These are phyloP conservation scores for Hydrozoanthus gracilis DNA, from an alignment of 92 coral and sea anemone species.

Conservation along the genomic window DNA sequence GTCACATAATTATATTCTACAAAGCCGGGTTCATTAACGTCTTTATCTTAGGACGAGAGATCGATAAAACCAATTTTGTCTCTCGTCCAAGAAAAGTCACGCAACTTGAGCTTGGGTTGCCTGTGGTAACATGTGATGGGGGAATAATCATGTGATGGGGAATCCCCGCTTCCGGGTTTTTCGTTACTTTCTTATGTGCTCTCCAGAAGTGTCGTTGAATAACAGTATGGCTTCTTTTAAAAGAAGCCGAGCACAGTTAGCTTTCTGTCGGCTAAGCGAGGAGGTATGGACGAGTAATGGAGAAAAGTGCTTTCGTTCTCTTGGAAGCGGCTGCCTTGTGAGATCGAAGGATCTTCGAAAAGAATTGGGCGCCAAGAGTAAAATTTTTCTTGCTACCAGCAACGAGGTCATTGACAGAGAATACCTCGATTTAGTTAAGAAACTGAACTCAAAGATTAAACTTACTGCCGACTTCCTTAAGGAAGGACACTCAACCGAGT, in stretches of 20 bases:
- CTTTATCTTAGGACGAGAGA: no score
- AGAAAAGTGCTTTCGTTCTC: background rate
- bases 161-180: background rate
- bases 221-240: background rate
- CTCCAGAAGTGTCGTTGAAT: background rate
- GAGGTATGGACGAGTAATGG: slow-evolving; percentile 16
- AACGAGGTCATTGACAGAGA: slow-evolving; percentile 10
- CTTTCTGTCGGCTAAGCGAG: slow-evolving; percentile 38
- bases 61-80: no score
- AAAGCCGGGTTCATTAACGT: no score
- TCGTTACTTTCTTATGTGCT: background rate
- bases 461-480: slow-evolving; percentile 28
- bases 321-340: slow-evolving; percentile 34
- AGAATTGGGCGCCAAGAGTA: slow-evolving; percentile 13
- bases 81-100: no score
- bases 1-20: no score
- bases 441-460: background rate
- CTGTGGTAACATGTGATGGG: no score
- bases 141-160: background rate
- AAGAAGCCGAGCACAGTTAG: background rate
- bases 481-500: background rate
- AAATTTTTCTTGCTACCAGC: slow-evolving; percentile 35
- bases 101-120: no score
- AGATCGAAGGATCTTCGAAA: slow-evolving; percentile 22
- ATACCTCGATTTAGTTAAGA: background rate